These are phyloP conservation scores for Atta cephalotes DNA, from an alignment of 1,140 invertebrate genomes.

Conservation along the genomic window DNA sequence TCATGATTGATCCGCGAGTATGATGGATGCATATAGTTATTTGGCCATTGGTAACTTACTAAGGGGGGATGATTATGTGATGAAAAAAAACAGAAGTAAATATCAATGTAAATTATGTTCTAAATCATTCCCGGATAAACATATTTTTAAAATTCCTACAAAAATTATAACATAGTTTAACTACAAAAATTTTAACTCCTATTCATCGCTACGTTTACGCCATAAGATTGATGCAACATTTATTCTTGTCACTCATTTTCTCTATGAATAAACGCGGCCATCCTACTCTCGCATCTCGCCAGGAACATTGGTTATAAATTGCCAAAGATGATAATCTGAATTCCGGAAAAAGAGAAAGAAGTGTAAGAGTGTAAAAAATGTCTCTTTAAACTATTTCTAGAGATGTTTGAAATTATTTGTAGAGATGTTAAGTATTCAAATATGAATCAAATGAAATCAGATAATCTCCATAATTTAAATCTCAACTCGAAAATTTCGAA, in stretches of 20 bases:
- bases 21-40: slow-evolving; percentile 30
- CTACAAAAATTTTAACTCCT: background rate
- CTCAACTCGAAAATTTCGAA: no score
- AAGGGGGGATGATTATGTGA: background rate
- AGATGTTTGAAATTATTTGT: no score
- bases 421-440: no score
- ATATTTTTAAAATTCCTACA: slow-evolving; percentile 21
- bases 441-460: no score
- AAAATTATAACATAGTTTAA: slow-evolving; percentile 10
- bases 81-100: slow-evolving; percentile 42
- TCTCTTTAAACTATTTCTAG: background rate
- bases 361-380: background rate
- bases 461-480: no score
- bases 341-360: background rate
- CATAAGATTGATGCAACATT: slow-evolving; percentile 45
- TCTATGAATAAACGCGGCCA: slow-evolving; percentile 7
- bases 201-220: background rate
- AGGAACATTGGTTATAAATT: slow-evolving; percentile 2
- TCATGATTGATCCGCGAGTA: background rate
- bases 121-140: slow-evolving; percentile 6
- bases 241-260: slow-evolving; percentile 41
- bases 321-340: background rate
- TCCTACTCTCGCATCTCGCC: background rate
- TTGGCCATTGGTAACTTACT: background rate
- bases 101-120: slow-evolving; percentile 32